phyloP scores from a whole-genome alignment of 2,113 vertebrate species.

The Brachyhypopomus gauderio region DNA sequence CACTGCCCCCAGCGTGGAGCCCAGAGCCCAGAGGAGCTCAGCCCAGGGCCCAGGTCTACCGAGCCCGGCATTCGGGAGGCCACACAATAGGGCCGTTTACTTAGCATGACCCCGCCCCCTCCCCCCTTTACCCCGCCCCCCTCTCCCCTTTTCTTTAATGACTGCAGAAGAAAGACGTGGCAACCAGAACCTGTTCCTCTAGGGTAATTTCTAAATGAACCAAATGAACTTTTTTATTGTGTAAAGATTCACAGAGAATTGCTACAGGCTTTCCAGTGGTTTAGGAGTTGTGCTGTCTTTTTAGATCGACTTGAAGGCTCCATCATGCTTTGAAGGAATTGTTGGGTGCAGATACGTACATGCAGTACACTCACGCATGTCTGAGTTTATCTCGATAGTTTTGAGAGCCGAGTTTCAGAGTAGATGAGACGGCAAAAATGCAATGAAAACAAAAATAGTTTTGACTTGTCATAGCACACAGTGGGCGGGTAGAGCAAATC shows the following conservation, averaged over 20 bases:
- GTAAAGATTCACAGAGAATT: neutral
- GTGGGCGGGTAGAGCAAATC: no score
- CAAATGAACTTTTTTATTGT: slow-evolving; percentile 16
- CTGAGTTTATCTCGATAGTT: slow-evolving; percentile 34
- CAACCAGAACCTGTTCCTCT: slow-evolving; percentile 39
- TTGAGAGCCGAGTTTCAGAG: slow-evolving; percentile 7
- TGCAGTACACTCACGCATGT: slow-evolving; percentile 7
- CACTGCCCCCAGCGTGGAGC: slow-evolving; percentile 40
- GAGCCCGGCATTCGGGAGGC: slow-evolving; percentile 26
- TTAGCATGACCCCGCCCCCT: slow-evolving; percentile 25
- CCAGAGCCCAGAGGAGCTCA: slow-evolving; percentile 50
- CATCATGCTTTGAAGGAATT: slow-evolving; percentile 26
- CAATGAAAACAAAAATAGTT: no score
- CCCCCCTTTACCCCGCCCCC: slow-evolving; percentile 14
- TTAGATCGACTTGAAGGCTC: slow-evolving; percentile 11
- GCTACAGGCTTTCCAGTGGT: slow-evolving; percentile 35
- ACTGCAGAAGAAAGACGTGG: slow-evolving; percentile 18
- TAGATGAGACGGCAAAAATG: no score
- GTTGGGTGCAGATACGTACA: slow-evolving; percentile 14
- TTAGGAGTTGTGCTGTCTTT: slow-evolving; percentile 34
- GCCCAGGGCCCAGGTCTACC: slow-evolving; percentile 13
- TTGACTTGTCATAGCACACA: no score
- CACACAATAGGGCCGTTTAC: slow-evolving; percentile 54
- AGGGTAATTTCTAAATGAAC: slow-evolving; percentile 44
- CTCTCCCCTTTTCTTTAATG: slow-evolving; percentile 18